Evolutionary conservation across 2,888 invertebrate species (phyloP).

Genomic region (Heteropelma amictum): DNA sequence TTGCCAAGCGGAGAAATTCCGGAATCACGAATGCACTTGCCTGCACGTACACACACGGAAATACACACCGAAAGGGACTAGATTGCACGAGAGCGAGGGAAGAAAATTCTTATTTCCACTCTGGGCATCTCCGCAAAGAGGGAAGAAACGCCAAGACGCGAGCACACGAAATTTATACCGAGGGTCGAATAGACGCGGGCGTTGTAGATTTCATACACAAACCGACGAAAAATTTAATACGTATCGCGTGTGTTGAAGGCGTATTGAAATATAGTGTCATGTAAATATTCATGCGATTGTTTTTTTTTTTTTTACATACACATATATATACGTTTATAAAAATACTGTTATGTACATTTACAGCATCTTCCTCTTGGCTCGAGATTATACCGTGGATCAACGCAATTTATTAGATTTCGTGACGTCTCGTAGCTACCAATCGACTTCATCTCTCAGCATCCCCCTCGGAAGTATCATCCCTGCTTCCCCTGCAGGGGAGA

Average conservation of each 20-base stretch:
- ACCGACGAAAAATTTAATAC: conserved; percentile 32
- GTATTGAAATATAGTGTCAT: conserved; percentile 50
- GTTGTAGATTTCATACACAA: conserved; percentile 16
- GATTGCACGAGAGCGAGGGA: background rate
- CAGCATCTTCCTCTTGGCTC: conserved; percentile 31
- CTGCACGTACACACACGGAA: conserved; percentile 1
- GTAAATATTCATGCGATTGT: conserved; percentile 53
- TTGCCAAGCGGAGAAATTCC: conserved; percentile 49
- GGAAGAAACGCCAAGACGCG: conserved; percentile 38
- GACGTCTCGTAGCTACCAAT: background rate
- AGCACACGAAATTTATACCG: conserved; percentile 41
- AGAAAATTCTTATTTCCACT: conserved; percentile 15
- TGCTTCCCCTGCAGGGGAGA: background rate
- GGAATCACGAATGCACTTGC: conserved; percentile 55
- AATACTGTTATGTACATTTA: background rate
- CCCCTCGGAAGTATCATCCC: conserved; percentile 4
- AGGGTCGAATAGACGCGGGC: conserved; percentile 12
- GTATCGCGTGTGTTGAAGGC: conserved; percentile 53
- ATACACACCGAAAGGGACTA: background rate
- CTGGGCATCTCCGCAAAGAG: conserved; percentile 11
- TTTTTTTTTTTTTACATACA: too few relatives aligned
- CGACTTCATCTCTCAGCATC: background rate
- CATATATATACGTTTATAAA: too few relatives aligned
- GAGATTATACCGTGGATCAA: conserved; percentile 19
- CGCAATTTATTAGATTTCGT: conserved; percentile 40